Evolutionary conservation across 2,113 vertebrate genomes (phyloP).

Genomic region (Tupaia tana): DNA sequence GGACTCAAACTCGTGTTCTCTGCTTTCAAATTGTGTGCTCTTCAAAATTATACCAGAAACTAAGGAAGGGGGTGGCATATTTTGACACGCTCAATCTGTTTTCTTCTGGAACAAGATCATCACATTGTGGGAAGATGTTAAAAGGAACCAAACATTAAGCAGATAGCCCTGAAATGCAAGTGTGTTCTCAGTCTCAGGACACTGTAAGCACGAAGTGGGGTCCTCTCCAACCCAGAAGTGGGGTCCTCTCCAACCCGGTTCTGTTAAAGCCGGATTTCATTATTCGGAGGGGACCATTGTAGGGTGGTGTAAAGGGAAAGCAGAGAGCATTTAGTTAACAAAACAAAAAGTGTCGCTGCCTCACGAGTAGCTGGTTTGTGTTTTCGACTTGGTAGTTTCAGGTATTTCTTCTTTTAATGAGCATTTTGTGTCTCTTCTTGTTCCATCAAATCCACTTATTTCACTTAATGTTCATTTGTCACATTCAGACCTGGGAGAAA

Average conservation of each 20-base stretch:
- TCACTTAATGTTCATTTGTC: constrained; percentile 79
- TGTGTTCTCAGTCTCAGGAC: neutral
- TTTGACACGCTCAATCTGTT: neutral
- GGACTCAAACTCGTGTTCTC: neutral
- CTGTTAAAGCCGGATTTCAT: neutral
- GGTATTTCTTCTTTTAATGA: neutral
- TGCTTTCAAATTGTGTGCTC: neutral
- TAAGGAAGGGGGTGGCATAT: neutral
- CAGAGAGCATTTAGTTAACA: neutral
- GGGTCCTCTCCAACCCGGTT: neutral
- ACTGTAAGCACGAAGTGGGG: neutral
- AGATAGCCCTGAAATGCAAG: neutral
- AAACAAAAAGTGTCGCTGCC: neutral
- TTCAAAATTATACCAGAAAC: neutral
- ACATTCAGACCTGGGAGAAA: constrained; percentile 71
- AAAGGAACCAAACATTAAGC: neutral
- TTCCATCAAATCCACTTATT: constrained; percentile 44
- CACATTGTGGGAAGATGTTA: neutral
- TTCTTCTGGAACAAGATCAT: neutral
- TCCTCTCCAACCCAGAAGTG: neutral
- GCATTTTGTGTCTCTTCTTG: neutral
- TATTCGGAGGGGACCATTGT: neutral
- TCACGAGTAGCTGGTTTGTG: neutral
- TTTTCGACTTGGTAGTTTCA: neutral
- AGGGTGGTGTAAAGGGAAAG: neutral